These are phyloP conservation scores for Ectemnius cavifrons DNA, from an alignment of 2,888 invertebrate species.

Conservation along the genomic window DNA sequence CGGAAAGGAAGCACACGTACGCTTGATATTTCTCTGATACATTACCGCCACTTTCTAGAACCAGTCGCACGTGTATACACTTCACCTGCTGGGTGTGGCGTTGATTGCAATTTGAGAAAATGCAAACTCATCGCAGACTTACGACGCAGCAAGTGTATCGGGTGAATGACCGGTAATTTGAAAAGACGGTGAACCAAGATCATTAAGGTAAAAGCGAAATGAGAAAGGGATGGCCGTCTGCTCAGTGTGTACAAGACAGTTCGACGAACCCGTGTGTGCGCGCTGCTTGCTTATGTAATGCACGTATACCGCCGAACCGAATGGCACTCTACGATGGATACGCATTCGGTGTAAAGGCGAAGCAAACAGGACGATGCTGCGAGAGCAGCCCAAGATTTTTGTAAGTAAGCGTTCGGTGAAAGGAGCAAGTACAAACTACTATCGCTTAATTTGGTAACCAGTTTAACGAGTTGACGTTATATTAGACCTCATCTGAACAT, in stretches of 20 bases:
- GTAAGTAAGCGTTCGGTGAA: background rate
- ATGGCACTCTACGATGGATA: constrained; percentile 19
- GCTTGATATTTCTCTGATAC: too few relatives aligned
- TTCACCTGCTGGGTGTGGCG: too few relatives aligned
- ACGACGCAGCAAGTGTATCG: too few relatives aligned
- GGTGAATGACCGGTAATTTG: too few relatives aligned
- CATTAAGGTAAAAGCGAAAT: background rate
- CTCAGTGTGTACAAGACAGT: background rate
- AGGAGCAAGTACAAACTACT: constrained; percentile 14
- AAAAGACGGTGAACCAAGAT: too few relatives aligned
- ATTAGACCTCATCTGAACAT: too few relatives aligned
- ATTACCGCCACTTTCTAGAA: too few relatives aligned
- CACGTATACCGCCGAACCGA: constrained; percentile 17
- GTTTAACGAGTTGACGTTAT: background rate
- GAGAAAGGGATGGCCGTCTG: background rate
- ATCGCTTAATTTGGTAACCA: background rate
- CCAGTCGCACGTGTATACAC: too few relatives aligned
- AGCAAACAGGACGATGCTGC: too few relatives aligned
- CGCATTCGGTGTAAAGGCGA: background rate
- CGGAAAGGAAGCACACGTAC: too few relatives aligned
- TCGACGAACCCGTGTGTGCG: background rate
- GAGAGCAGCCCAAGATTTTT: background rate
- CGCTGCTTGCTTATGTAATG: constrained; percentile 10
- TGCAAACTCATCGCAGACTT: too few relatives aligned
- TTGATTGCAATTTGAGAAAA: too few relatives aligned